Evolutionary conservation across 2,113 vertebrate species (phyloP), one percentile per base, ranked within the genome.

Genomic region (Xiphias gladius): DNA sequence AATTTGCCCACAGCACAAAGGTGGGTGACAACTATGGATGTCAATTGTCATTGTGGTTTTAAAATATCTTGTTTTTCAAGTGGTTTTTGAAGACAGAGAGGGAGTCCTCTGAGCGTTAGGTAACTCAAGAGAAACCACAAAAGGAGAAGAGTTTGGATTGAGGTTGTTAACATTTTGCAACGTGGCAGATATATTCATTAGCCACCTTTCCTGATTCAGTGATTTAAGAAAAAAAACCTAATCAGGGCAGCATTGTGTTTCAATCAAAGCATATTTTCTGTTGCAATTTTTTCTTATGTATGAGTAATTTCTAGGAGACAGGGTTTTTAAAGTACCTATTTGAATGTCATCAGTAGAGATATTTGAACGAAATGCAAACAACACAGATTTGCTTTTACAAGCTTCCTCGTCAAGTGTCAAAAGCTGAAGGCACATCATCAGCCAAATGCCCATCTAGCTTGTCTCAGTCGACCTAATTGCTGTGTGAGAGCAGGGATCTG

Each of bases 381-480:
- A 68, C 46, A 35, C 41, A 22, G 17, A 54, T 85, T 84, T 62
- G 24, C 79, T 62, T 62, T 58, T 43, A 41, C 35, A 68, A 55
- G 30, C 30, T 50, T 58, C 54, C 22, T 88, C 68, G 0, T 82
- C 37, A 66, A 32, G 50, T 83, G 83, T 64, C 73, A 80, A 58
- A 87, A 67, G 80, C 24, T 43, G 41, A 65, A 66, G 62, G 41
- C 62, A 28, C 41, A 72, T 55, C 48, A 8, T 65, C 58, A 84
- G 28, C 68, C 67, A 41, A 84, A 54, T 22, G 50, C 73, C 62
- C 77, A 20, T 76, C 75, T 20, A 30, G 73, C 74, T 63, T 68
- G 82, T 90, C 77, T 67, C 62, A 43, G 37, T 28, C 41, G 20
- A 85, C 83, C 81, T 92, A 93, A 93, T 93, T 92, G 85, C 86